These are phyloP conservation scores for Lepisosteus oculatus DNA, from an alignment of 2,113 vertebrate genomes.

Conservation along the genomic window DNA sequence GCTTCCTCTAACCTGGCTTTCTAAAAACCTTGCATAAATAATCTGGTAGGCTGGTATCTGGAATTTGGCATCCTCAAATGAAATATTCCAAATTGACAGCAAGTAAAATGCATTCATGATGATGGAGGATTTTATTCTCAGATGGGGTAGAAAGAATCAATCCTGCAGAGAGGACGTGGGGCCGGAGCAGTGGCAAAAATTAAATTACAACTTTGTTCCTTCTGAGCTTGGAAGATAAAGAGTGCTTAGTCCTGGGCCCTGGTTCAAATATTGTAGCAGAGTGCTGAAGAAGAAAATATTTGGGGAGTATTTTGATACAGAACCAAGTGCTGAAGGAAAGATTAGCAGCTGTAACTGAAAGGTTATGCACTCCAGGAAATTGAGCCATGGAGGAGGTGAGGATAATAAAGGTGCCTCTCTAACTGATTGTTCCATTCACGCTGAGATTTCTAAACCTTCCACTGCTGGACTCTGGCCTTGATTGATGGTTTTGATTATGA, in stretches of 20 bases:
- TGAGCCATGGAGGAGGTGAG: conserved; percentile 5
- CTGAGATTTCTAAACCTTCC: conserved; percentile 1
- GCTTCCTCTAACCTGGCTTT: conserved; percentile 12
- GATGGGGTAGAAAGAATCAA: conserved; percentile 3
- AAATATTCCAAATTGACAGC: background rate
- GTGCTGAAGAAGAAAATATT: background rate
- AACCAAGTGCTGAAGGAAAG: conserved; percentile 37
- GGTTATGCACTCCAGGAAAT: conserved; percentile 24
- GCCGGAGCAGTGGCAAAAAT: background rate
- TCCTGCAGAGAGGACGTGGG: background rate
- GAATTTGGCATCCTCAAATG: conserved; percentile 4
- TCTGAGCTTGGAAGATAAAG: conserved; percentile 10
- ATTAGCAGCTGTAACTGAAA: conserved; percentile 31
- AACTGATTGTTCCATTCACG: conserved; percentile 13
- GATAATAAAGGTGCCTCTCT: conserved; percentile 9
- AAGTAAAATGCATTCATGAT: conserved; percentile 12
- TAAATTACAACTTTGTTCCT: background rate
- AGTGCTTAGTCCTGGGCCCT: background rate
- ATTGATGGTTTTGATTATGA: conserved; percentile 27
- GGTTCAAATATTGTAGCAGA: background rate
- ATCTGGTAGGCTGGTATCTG: conserved; percentile 24
- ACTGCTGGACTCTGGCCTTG: conserved; percentile 3
- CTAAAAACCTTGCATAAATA: conserved; percentile 18
- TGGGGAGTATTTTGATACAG: conserved; percentile 26
- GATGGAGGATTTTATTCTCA: background rate